Evolutionary conservation across 92 coral and sea anemone genomes (phyloP), one percentile per base, ranked within the genome.

Genomic region (Metridium senile): DNA sequence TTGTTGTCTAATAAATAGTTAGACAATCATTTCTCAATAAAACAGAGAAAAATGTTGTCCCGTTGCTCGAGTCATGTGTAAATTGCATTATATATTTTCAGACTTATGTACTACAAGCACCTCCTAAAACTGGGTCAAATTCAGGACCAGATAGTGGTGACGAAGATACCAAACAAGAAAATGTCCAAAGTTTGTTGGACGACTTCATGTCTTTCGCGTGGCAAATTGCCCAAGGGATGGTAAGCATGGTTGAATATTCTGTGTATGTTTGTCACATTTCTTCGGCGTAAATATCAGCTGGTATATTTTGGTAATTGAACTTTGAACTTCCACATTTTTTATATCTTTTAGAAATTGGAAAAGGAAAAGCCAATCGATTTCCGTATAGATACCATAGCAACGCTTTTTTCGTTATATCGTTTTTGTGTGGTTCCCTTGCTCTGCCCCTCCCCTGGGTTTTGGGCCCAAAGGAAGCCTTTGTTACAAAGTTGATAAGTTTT

Each of bases 161-260:
- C 21, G 23, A 20, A 22, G 28, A 17, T 16, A 49, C 23, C 51
- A 9, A 68, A n/a, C 2, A 22, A 10, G 52, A 68, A 68, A 45
- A 26, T 20, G 33, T 68, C 13, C 52, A 68, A 39, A 33, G 0
- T 1, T 8, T 68, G 51, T 7, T 68, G 33, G 28, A 68, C 4
- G 73, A 68, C 0, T 45, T 68, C 11, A 25, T 68, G 19, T 68
- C 73, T 20, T 33, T 39, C 34, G 32, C 73, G 1, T 68, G 73
- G 58, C 73, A 68, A 68, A 68, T 45, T 23, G 26, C 73, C 20
- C 29, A 68, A 10, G 73, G 73, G 34, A 68, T 68, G 73, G 73
- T 43, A 68, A 28, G 21, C 9, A 33, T 2, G n/a, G 17, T 8
- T 8, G 17, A 54, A 17, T 17, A n/a, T 8, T 2, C 26, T 54